These are phyloP conservation scores for Bolinopsis microptera DNA, from an alignment of 37 sponge, comb jelly and placozoan species.

Conservation along the genomic window DNA sequence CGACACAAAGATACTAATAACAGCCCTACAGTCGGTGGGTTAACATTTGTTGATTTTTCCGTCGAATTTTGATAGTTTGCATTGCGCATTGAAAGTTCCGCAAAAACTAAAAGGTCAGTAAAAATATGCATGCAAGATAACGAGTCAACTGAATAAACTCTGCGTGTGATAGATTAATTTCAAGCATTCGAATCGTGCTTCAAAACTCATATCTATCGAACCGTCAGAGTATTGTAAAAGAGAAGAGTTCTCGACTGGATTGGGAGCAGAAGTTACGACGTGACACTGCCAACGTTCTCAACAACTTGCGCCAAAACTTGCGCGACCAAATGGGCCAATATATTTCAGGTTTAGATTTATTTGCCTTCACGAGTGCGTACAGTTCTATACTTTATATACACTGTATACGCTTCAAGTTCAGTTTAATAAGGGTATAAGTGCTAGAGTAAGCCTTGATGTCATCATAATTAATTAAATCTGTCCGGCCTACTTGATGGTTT, in stretches of 20 bases:
- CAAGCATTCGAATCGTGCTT: neutral
- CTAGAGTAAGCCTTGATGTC: too few relatives aligned
- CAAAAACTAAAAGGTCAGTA: too few relatives aligned
- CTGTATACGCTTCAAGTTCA: neutral
- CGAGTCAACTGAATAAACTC: too few relatives aligned
- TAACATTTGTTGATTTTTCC: neutral
- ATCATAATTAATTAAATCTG: neutral
- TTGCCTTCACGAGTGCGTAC: neutral
- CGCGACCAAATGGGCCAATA: constrained; percentile 45
- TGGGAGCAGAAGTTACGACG: constrained; percentile 62
- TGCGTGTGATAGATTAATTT: neutral
- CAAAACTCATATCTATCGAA: too few relatives aligned
- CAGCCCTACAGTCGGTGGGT: constrained; percentile 24
- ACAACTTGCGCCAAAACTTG: constrained; percentile 22
- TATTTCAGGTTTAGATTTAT: constrained; percentile 9
- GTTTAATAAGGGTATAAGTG: too few relatives aligned
- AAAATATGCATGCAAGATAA: too few relatives aligned
- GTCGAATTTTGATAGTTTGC: too few relatives aligned
- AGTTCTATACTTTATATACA: neutral
- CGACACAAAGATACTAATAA: constrained; percentile 43
- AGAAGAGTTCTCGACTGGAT: neutral
- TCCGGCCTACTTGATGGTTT: too few relatives aligned
- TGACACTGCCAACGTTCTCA: constrained; percentile 44
- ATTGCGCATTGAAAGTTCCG: too few relatives aligned
- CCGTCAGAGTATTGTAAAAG: constrained; percentile 64